These are phyloP conservation scores for Parapsyche elsis DNA, from an alignment of 1,140 invertebrate species.

Conservation along the genomic window DNA sequence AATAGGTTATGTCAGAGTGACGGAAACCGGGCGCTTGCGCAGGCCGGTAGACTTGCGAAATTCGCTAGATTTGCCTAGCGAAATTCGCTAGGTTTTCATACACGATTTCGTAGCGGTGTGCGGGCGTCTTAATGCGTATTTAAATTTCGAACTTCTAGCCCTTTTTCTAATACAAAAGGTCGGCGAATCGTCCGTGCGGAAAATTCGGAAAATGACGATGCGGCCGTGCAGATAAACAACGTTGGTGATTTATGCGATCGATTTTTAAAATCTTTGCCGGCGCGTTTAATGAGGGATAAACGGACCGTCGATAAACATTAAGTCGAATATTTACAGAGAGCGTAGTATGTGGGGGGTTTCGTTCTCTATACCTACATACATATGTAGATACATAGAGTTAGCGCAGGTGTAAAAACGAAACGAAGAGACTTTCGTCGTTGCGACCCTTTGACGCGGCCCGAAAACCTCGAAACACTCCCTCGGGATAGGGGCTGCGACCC, in stretches of 20 bases:
- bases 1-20: too few species aligned
- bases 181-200: not conserved
- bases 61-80: too few species aligned
- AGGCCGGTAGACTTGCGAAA: too few species aligned
- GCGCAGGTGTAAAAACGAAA: constrained; percentile 10
- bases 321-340: constrained; percentile 13
- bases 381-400: not conserved
- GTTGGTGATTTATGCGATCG: constrained; percentile 24
- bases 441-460: constrained; percentile 30
- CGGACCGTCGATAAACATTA: constrained; percentile 26
- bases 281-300: constrained; percentile 28
- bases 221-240: not conserved
- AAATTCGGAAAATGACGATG: not conserved
- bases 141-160: too few species aligned
- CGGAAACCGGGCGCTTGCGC: too few species aligned
- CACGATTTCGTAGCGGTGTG: too few species aligned
- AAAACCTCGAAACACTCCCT: constrained; percentile 26
- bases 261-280: constrained; percentile 35
- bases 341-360: not conserved
- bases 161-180: too few species aligned
- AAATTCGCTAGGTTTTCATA: too few species aligned
- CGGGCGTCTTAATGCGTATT: too few species aligned
- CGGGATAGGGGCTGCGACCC: not conserved
- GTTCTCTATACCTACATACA: too few species aligned
- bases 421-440: not conserved